Conservation (phyloP, 2,113 vertebrate genomes). For the Cavia aperea region DNA sequence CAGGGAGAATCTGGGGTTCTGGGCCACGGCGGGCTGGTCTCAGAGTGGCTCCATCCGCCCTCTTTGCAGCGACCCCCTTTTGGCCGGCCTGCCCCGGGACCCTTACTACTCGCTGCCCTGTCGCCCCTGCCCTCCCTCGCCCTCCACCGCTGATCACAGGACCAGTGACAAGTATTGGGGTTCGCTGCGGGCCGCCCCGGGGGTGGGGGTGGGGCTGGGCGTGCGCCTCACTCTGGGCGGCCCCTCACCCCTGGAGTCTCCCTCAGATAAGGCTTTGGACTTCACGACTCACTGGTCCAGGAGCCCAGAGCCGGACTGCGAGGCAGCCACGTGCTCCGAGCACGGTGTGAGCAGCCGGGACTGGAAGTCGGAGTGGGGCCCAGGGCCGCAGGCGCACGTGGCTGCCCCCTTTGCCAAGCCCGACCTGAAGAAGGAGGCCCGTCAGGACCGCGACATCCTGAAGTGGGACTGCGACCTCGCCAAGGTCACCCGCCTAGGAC, state of each 20-base stretch:
- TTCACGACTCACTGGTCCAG: constrained; percentile 11
- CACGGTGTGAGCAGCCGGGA: neutral
- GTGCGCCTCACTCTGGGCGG: neutral
- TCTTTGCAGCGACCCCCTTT: constrained; percentile 56
- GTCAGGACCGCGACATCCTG: constrained; percentile 36
- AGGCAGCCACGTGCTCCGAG: neutral
- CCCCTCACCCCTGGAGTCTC: neutral
- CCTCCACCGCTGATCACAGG: neutral
- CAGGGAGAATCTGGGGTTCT: neutral
- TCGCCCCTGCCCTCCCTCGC: neutral
- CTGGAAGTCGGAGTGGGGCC: neutral
- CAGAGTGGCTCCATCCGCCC: neutral
- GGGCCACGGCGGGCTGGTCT: neutral
- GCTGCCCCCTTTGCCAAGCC: neutral
- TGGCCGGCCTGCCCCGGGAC: constrained; percentile 59
- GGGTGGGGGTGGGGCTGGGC: neutral
- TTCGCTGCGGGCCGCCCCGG: neutral
- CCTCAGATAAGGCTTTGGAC: constrained; percentile 40
- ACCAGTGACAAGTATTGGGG: constrained; percentile 50
- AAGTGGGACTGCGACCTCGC: neutral
- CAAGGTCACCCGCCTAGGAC: constrained; percentile 43
- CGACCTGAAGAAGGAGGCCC: neutral
- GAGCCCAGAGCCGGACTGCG: neutral
- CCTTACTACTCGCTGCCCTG: constrained; percentile 9
- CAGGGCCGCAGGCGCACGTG: neutral